A percentile compares a stretch with the other conserved stretches of the same genome.
Conservation (phyloP, 2,113 vertebrate genomes). For the Gymnarchus niloticus region DNA sequence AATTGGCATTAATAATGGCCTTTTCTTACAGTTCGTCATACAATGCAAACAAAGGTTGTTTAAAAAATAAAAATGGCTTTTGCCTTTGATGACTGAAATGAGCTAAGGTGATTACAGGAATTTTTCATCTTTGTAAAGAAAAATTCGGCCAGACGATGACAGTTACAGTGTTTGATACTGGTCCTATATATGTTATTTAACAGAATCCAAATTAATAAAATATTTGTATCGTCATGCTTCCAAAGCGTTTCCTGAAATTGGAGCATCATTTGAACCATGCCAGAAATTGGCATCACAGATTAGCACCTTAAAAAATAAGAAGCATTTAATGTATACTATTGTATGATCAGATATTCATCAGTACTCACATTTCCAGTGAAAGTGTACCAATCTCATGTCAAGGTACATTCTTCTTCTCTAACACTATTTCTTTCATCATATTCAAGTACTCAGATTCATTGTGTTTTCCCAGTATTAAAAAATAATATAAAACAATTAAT, state of each 20-base stretch:
- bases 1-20: no score
- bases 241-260: not conserved
- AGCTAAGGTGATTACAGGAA: not conserved
- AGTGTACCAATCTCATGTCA: not conserved
- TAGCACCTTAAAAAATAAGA: conserved; percentile 1
- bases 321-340: not conserved
- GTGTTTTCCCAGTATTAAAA: not conserved
- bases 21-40: not conserved
- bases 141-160: not conserved
- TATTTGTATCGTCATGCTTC: not conserved
- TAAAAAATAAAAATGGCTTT: not conserved
- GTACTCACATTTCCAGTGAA: not conserved
- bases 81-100: not conserved
- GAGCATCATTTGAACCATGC: not conserved
- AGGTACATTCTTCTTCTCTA: not conserved
- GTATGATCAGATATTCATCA: conserved; percentile 14
- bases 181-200: not conserved
- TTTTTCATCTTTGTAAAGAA: not conserved
- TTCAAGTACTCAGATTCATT: not conserved
- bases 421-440: not conserved
- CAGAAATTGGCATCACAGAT: not conserved
- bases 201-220: conserved; percentile 10
- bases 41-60: not conserved
- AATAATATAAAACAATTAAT: no score
- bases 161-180: not conserved